Conservation (phyloP, 1,140 invertebrate genomes). For the Lutraria rhynchaena region DNA sequence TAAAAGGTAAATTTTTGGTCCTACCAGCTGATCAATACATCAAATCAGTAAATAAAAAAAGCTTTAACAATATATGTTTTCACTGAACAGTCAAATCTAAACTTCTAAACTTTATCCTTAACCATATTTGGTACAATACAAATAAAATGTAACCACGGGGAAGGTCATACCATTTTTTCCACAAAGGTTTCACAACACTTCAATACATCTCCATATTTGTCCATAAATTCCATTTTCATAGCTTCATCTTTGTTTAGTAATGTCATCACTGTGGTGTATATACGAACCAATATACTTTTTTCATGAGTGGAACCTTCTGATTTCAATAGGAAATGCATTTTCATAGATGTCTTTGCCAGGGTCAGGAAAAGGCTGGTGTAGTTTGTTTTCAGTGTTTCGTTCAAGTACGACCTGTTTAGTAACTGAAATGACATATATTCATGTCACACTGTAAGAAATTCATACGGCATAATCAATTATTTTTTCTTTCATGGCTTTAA, state of each 20-base stretch:
- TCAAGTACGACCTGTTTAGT: constrained; percentile 10
- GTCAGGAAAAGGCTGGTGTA: not conserved
- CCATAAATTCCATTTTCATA: not conserved
- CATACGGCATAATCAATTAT: too few relatives aligned
- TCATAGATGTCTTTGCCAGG: constrained; percentile 3
- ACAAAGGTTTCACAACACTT: constrained; percentile 3
- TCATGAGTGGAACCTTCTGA: not conserved
- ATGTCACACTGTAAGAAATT: too few relatives aligned
- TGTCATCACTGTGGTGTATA: not conserved
- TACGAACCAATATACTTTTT: constrained; percentile 13
- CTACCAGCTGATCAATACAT: too few relatives aligned
- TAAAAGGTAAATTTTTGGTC: too few relatives aligned
- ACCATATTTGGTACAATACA: too few relatives aligned
- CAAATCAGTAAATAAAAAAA: too few relatives aligned
- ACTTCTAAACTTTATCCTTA: too few relatives aligned
- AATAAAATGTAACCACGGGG: too few relatives aligned
- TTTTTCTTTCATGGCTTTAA: too few relatives aligned
- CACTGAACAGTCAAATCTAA: too few relatives aligned
- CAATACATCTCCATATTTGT: not conserved
- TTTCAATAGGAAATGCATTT: constrained; percentile 9
- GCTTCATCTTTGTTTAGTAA: not conserved
- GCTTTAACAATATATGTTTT: too few relatives aligned
- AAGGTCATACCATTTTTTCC: constrained; percentile 4
- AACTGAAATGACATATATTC: not conserved
- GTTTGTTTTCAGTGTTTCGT: not conserved